A percentile compares a stretch with the other conserved stretches of the same genome.
These are phyloP conservation scores for Corythaeola cristata DNA, from an alignment of 2,113 vertebrate species.

Conservation along the genomic window DNA sequence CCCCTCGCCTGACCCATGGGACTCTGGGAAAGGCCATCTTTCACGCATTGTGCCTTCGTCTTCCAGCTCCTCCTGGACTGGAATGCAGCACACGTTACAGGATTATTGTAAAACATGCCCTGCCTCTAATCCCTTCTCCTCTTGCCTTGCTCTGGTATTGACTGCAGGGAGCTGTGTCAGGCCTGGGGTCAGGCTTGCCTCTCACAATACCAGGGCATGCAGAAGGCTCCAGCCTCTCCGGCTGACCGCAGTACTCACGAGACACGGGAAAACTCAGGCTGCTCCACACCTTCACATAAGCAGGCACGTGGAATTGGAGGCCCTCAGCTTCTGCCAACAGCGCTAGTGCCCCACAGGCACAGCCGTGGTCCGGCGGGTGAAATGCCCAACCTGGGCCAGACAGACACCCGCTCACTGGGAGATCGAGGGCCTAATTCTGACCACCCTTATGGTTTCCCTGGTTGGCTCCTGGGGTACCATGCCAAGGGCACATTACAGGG, in stretches of 20 bases:
- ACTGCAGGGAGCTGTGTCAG: conserved; percentile 23
- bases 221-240: not conserved
- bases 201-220: not conserved
- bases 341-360: rapidly evolving
- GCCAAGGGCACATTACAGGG: not conserved
- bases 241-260: rapidly evolving
- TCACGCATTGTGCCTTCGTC: not conserved
- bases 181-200: not conserved
- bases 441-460: not conserved
- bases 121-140: conserved; percentile 54
- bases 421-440: not conserved
- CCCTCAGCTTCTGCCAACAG: not conserved
- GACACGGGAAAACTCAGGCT: not conserved
- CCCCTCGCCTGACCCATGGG: not conserved
- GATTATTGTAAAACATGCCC: conserved; percentile 56
- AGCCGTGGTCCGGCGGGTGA: rapidly evolving
- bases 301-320: not conserved
- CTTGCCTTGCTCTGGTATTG: conserved; percentile 22
- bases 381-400: not conserved
- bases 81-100: conserved; percentile 41
- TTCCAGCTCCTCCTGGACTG: not conserved
- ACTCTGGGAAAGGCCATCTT: not conserved
- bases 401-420: not conserved
- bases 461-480: not conserved
- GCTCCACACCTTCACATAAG: not conserved